Evolutionary conservation across 2,888 invertebrate species (phyloP), one percentile per base, ranked within the genome.

Genomic region (Omphaloscelis lunosa): DNA sequence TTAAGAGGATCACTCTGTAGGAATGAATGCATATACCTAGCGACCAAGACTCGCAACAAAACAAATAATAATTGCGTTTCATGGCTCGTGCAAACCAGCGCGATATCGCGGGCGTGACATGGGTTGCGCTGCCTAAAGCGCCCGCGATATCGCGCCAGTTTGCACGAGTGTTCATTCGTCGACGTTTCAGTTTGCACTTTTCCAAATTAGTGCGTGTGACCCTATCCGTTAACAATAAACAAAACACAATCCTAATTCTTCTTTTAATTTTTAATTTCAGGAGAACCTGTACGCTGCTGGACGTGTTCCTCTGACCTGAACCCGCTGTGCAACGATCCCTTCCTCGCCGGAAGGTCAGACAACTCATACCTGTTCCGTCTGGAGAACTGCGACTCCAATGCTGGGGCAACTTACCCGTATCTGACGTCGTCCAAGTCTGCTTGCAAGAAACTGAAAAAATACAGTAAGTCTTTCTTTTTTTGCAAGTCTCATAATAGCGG

Each of bases 381-480:
- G 71, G 96, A 97, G 88, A 96, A 97, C 93, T 97, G 97, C 79
- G 96, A 97, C 84, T 92, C 96, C 1, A 95, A 95, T 82, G 93
- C 95, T 29, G 96, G 96, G 2, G 96, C 95, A 20, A 94, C 95
- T 53, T 97, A 96, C 89, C 96, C 96, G 0, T 96, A 96, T 88
- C 92, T 96, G 79, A 93, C 95, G 5, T 93, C 96, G 3, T 97
- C 97, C 0, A 97, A 97, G 86, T 97, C 98, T 39, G 97, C 98
- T 79, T 98, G 98, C 96, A 97, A 98, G 92, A 98, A 98, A 93
- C 97, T 97, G 85, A 98, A 97, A 88, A 98, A 98, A 95, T 97
- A 97, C 95, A 97, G 98, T 98, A 96, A 97, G 97, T 56, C n/a
- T 34, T 9, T 11, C 6, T 39, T 61, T 34, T 29, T 65, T 34